Conservation (phyloP, 2,797 vertebrate genomes). For the Sebastes iracundus region DNA sequence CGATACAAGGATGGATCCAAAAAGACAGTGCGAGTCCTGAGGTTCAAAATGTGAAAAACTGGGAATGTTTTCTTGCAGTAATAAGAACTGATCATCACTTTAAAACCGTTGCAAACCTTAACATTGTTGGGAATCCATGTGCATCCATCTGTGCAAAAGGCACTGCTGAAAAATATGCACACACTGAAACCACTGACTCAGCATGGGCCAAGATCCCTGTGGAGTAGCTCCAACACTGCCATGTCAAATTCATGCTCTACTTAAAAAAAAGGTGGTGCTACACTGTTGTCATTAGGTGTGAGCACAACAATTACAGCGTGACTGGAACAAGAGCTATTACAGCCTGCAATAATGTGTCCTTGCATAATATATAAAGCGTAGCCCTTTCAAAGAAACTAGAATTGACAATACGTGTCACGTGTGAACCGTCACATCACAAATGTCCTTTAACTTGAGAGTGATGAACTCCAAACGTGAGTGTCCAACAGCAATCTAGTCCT, state of each 20-base stretch:
- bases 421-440: neutral
- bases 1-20: neutral
- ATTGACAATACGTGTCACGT: neutral
- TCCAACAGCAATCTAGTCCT: neutral
- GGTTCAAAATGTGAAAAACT: neutral
- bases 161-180: neutral
- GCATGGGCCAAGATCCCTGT: neutral
- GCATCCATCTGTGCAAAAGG: neutral
- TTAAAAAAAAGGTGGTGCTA: neutral
- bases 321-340: neutral
- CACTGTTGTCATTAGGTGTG: neutral
- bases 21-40: neutral
- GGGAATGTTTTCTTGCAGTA: neutral
- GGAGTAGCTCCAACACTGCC: neutral
- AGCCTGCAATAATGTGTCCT: neutral
- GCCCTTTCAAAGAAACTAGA: neutral
- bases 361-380: constrained; percentile 3
- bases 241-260: constrained; percentile 12
- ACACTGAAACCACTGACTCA: constrained; percentile 13
- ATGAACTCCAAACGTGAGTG: neutral
- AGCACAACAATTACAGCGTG: neutral
- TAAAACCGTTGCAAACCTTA: neutral
- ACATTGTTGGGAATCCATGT: neutral
- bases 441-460: neutral
- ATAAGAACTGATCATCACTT: neutral